Evolutionary conservation across 2,113 vertebrate genomes (phyloP).

Genomic region (Suncus etruscus): DNA sequence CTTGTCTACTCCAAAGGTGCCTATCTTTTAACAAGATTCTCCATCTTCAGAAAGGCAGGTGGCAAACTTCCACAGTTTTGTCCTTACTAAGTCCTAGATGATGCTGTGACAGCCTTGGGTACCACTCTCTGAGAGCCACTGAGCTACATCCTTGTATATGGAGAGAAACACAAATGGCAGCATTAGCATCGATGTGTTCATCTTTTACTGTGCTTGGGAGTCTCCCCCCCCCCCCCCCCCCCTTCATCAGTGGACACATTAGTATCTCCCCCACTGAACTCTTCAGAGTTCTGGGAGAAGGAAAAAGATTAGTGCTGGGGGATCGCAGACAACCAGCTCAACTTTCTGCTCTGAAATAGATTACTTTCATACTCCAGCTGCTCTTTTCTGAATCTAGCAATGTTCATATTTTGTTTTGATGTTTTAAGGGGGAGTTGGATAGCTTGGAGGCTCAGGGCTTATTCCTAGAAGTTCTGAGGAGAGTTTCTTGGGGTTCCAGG

Average conservation of each 20-base stretch:
- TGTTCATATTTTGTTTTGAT: no score
- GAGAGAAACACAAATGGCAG: no score
- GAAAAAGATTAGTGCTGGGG: background rate
- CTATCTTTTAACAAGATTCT: background rate
- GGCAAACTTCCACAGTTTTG: no score
- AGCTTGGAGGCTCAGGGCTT: no score
- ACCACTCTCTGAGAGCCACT: no score
- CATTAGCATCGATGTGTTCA: background rate
- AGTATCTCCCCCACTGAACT: background rate
- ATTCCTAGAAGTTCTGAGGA: no score
- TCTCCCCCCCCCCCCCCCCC: background rate
- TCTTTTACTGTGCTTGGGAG: background rate
- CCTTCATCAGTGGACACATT: background rate
- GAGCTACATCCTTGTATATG: no score
- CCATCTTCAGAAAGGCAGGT: background rate
- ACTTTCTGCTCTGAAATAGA: background rate
- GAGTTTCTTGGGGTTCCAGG: no score
- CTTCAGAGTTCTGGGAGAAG: background rate
- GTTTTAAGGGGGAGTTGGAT: no score
- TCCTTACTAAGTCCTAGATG: background rate
- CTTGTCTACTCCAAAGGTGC: no score
- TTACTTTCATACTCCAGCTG: fast-evolving
- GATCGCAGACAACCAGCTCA: background rate
- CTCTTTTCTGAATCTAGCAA: background rate
- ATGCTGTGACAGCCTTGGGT: background rate